phyloP scores from a whole-genome alignment of 2,113 vertebrate genomes.

The Nycticryphes semicollaris region DNA sequence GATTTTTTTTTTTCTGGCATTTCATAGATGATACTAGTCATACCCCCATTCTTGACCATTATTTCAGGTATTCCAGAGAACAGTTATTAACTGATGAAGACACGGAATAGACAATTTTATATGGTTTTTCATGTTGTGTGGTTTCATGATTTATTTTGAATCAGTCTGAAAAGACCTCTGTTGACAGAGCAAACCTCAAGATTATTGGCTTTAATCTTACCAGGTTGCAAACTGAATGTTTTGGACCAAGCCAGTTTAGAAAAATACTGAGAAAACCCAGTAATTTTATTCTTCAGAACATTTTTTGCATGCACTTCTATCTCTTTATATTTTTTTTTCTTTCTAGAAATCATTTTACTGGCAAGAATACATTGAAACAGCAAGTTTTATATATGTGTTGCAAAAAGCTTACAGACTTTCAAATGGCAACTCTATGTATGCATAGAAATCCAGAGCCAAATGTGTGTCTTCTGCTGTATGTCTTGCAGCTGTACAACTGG shows the following conservation, averaged over 20 bases:
- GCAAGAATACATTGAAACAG: background rate
- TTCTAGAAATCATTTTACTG: background rate
- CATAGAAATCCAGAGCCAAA: background rate
- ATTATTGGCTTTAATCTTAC: background rate
- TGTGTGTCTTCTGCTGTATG: background rate
- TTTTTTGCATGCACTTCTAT: background rate
- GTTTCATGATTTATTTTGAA: background rate
- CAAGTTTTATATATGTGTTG: background rate
- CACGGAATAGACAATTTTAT: background rate
- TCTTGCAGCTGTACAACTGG: background rate
- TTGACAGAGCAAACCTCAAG: background rate
- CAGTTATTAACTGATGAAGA: background rate
- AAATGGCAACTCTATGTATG: fast-evolving
- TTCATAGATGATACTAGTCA: background rate
- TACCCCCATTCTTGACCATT: background rate
- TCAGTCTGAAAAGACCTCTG: background rate
- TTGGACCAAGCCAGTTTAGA: background rate
- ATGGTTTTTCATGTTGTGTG: background rate
- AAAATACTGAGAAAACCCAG: background rate
- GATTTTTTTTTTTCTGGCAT: background rate
- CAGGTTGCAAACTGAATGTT: background rate
- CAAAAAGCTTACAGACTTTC: background rate
- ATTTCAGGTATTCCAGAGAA: background rate
- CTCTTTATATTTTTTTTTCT: background rate
- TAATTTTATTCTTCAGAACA: background rate